phyloP scores from a whole-genome alignment of 2,888 invertebrate genomes.

The Prosopocoilus inquinatus region DNA sequence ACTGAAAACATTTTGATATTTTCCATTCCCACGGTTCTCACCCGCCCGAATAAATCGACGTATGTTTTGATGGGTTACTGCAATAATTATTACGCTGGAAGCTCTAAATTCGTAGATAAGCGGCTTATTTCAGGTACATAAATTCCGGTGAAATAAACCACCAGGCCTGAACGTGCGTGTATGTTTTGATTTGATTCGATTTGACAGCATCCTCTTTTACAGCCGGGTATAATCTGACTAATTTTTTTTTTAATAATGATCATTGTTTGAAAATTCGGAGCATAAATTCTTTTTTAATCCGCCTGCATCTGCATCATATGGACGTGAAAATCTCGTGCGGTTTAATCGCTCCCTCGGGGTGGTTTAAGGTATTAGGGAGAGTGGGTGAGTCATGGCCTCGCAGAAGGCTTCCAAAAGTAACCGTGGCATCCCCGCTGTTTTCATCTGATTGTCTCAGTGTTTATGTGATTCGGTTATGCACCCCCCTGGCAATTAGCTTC shows the following conservation, averaged over 20 bases:
- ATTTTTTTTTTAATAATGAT: not conserved
- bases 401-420: slow-evolving; percentile 20
- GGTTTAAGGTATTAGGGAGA: slow-evolving; percentile 38
- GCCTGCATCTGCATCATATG: slow-evolving; percentile 25
- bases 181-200: no score
- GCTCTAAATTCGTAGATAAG: slow-evolving; percentile 8
- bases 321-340: slow-evolving; percentile 27
- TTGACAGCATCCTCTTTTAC: not conserved
- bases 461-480: slow-evolving; percentile 35
- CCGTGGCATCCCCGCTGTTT: slow-evolving; percentile 32
- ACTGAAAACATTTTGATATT: no score
- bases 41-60: no score
- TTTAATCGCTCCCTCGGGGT: slow-evolving; percentile 35
- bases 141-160: not conserved
- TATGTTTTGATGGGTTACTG: slow-evolving; percentile 1
- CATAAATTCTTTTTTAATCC: not conserved
- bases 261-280: not conserved
- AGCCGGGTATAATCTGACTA: not conserved
- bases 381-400: slow-evolving; percentile 30
- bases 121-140: slow-evolving; percentile 18
- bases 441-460: slow-evolving; percentile 39
- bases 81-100: slow-evolving; percentile 1
- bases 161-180: no score
- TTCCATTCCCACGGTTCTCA: no score
- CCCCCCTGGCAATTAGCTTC: slow-evolving; percentile 29